phyloP scores from a whole-genome alignment of 2,113 vertebrate genomes.

The Pterocles burchelli region DNA sequence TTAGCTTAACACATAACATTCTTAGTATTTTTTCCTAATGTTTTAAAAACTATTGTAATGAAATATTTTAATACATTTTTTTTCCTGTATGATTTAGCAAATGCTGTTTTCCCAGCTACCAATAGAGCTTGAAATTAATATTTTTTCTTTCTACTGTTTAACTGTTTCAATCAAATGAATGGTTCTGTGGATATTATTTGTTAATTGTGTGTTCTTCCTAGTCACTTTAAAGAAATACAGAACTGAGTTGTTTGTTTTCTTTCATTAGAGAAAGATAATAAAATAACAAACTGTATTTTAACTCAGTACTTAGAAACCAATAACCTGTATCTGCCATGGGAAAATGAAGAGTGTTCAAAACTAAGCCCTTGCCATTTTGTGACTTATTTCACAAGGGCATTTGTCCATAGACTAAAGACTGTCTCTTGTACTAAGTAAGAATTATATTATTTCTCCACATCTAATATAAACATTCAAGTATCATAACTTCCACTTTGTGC shows the following conservation, averaged over 20 bases:
- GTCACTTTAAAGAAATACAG: not conserved
- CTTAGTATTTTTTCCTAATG: not conserved
- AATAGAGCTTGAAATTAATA: not conserved
- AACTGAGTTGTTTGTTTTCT: not conserved
- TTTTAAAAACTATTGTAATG: not conserved
- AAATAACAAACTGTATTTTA: not conserved
- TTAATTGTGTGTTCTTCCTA: not conserved
- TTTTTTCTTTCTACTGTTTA: not conserved
- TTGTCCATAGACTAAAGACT: not conserved
- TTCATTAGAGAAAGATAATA: not conserved
- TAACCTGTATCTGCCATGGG: not conserved
- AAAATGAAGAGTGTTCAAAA: not conserved
- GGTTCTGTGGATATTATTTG: not conserved
- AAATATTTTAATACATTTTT: not conserved
- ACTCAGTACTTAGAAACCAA: not conserved
- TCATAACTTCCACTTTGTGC: not conserved
- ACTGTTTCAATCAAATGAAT: not conserved
- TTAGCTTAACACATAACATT: not conserved
- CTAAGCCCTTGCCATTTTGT: not conserved
- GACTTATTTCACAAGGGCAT: not conserved
- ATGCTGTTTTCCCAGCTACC: not conserved
- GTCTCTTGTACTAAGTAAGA: not conserved
- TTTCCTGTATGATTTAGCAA: not conserved
- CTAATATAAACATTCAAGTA: not conserved
- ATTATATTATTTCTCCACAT: not conserved